Percentiles rank a stretch among this genome's conserved stretches.
phyloP scores from a whole-genome alignment of 2,797 vertebrate genomes.

The Cynodonichthys magdalenae region DNA sequence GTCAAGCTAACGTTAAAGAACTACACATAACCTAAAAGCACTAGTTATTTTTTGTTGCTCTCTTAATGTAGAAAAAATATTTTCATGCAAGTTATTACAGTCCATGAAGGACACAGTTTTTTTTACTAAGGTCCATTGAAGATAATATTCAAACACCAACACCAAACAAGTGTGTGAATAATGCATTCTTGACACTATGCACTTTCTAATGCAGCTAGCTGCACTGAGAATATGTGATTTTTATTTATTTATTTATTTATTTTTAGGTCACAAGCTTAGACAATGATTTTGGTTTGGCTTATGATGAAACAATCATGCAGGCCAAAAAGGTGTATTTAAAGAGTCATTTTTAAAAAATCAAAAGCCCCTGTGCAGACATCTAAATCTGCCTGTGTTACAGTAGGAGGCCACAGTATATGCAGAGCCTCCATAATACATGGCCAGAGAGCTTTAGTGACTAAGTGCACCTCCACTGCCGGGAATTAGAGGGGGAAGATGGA shows the following conservation, averaged over 20 bases:
- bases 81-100: background rate
- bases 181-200: background rate
- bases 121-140: background rate
- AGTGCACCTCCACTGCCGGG: conserved; percentile 55
- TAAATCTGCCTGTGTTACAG: conserved; percentile 55
- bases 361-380: conserved; percentile 29
- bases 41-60: background rate
- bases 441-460: conserved; percentile 56
- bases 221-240: conserved; percentile 6
- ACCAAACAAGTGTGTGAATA: background rate
- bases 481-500: conserved; percentile 57
- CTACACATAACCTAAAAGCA: background rate
- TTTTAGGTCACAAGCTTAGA: background rate
- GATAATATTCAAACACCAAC: background rate
- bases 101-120: background rate
- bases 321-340: conserved; percentile 23
- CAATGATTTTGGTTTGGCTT: conserved; percentile 4
- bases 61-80: too few species aligned
- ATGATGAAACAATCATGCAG: background rate
- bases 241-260: background rate
- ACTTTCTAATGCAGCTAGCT: background rate
- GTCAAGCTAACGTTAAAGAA: background rate
- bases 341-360: conserved; percentile 6
- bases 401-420: conserved; percentile 39
- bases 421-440: conserved; percentile 57